Percentiles rank a stretch among this genome's conserved stretches.
phyloP scores from a whole-genome alignment of 2,113 vertebrate genomes.

The Tragelaphus scriptus region DNA sequence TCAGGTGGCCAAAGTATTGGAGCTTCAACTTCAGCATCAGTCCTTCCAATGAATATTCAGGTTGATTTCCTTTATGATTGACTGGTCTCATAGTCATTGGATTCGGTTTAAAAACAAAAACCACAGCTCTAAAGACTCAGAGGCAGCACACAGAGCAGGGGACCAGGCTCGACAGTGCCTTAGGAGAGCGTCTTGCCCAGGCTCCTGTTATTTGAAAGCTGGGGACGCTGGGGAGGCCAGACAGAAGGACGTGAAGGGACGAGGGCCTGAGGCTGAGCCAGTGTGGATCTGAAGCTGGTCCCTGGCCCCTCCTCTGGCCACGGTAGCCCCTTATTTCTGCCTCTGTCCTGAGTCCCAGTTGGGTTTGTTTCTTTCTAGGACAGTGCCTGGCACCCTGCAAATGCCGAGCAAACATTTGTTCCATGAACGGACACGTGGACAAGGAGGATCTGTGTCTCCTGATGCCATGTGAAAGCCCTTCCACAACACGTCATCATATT shows the following conservation, averaged over 20 bases:
- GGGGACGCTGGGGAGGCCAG: not conserved
- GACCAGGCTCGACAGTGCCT: not conserved
- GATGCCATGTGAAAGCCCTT: not conserved
- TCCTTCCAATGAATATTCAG: not conserved
- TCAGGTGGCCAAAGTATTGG: not conserved
- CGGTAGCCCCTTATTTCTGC: not conserved
- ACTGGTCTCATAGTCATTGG: not conserved
- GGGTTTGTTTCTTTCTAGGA: not conserved
- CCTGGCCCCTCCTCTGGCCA: too few relatives aligned
- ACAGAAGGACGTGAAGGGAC: too few relatives aligned
- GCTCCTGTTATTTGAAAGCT: not conserved
- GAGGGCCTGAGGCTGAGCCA: not conserved
- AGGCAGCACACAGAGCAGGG: too few relatives aligned
- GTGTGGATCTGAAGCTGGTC: not conserved
- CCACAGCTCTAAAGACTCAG: not conserved
- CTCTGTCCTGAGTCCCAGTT: not conserved
- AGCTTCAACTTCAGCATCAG: not conserved
- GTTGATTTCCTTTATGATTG: not conserved
- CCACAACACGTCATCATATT: too few relatives aligned
- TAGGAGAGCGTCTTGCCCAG: accelerated
- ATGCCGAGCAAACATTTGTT: not conserved
- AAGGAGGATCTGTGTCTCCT: too few relatives aligned
- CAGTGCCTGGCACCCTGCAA: not conserved
- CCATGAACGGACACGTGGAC: accelerated
- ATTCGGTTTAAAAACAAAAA: not conserved